Base-by-base conservation (phyloP, 2,113 vertebrate genomes). In the Oxyruncus cristatus region DNA sequence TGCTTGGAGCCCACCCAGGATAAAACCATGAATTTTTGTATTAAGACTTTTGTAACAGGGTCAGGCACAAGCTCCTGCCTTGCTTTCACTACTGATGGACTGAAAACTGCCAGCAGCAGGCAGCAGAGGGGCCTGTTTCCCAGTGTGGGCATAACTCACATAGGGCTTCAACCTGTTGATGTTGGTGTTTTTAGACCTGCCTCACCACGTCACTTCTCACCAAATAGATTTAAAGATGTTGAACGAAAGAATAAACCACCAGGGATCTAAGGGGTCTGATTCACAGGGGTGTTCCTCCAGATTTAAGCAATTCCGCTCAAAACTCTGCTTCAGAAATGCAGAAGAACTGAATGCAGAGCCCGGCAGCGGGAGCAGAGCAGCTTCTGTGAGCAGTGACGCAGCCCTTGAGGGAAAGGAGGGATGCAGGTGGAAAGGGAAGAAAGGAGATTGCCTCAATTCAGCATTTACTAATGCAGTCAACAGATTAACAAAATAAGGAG, bases 141-240 rank as follows among this genome's bases (percentile, higher is more conserved):
- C 24, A 5, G 22, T 2, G 28, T 28, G 17, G 8, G 2, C 12
- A 15, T 8, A n/a, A 70, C 27, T 26, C 65, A 18, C 2, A 1
- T 5, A 22, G 41, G 56, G 44, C 39, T 88, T 37, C 11, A 37
- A 26, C 30, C 11, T 4, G n/a, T 18, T 5, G 2, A 5, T 23
- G 8, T 1, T 27, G 67, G 9, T 11, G n/a, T n/a, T 58, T 68
- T 74, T 50, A 30, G 23, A 47, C 63, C 27, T n/a, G n/a, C 28
- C 65, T 79, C 71, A 82, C 28, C 6, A 0, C 8, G 9, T 63
- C 66, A 63, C 52, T 89, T 74, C 73, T n/a, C 84, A 92, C 47
- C 27, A 58, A 85, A 50, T 26, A 2, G 0, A 26, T 56, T 56
- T 19, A 41, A 52, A 78, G 41, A 76, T 39, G 49, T 11, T 1